Percentiles rank a stretch among this genome's conserved stretches.
Evolutionary conservation across 2,113 vertebrate genomes (phyloP).

Genomic region (Rhegmatorhina hoffmannsi): DNA sequence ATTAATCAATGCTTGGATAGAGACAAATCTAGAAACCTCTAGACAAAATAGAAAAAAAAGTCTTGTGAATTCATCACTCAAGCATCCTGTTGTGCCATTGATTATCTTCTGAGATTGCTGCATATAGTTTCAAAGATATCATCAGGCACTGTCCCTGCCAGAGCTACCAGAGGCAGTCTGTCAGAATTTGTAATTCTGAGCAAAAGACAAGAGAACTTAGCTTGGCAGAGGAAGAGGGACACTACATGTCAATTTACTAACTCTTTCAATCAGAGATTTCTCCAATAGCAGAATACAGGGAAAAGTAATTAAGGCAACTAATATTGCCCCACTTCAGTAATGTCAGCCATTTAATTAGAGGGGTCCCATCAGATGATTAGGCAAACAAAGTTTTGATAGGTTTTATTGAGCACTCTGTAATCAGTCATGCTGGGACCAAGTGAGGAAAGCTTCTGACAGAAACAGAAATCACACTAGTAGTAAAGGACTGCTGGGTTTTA

Average conservation of each 20-base stretch:
- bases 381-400: slow-evolving; percentile 60
- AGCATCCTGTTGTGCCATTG: neutral
- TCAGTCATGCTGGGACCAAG: neutral
- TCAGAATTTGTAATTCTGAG: neutral
- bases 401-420: slow-evolving; percentile 48
- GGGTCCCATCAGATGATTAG: slow-evolving; percentile 50
- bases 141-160: slow-evolving; percentile 33
- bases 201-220: neutral
- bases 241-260: slow-evolving; percentile 7
- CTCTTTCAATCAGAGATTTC: slow-evolving; percentile 56
- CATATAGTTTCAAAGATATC: slow-evolving; percentile 46
- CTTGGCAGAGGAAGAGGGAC: neutral
- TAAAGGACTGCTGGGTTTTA: neutral
- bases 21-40: neutral
- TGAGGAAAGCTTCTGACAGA: neutral
- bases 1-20: neutral
- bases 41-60: neutral
- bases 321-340: slow-evolving; percentile 59
- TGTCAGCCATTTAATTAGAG: slow-evolving; percentile 60
- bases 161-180: neutral
- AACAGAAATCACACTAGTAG: neutral
- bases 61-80: neutral
- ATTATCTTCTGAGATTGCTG: neutral
- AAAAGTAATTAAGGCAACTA: slow-evolving; percentile 67
- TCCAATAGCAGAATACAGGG: neutral